A percentile compares a stretch with the other conserved stretches of the same genome.
Evolutionary conservation across 2,113 vertebrate species (phyloP).

Genomic region (Origma solitaria): DNA sequence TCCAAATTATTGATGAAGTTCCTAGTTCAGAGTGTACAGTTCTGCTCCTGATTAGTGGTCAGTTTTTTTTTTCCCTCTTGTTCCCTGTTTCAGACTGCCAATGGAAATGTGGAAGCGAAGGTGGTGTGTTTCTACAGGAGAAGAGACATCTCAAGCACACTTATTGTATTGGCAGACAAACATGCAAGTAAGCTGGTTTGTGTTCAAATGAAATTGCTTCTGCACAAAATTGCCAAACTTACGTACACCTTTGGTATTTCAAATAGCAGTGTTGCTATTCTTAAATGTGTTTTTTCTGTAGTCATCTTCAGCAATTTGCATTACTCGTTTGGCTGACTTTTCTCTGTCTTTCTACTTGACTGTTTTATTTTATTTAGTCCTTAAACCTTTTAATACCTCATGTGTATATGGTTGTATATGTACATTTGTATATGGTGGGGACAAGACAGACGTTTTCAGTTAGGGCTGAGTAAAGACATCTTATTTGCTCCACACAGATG

Average conservation of each 20-base stretch:
- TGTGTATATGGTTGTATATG: no score
- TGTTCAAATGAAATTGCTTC: not conserved
- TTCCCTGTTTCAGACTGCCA: constrained; percentile 87
- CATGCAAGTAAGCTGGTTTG: constrained; percentile 88
- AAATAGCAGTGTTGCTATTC: not conserved
- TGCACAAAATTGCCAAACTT: not conserved
- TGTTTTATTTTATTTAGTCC: not conserved
- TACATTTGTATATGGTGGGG: not conserved
- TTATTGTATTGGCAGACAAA: constrained; percentile 96
- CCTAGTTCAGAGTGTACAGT: not conserved
- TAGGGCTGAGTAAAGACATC: not conserved
- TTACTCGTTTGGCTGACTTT: not conserved
- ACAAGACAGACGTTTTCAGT: not conserved
- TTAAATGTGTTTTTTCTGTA: not conserved
- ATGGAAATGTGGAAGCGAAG: constrained; percentile 97
- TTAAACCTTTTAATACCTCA: not conserved
- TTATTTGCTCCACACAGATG: not conserved
- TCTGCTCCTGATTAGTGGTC: not conserved
- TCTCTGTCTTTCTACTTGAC: not conserved
- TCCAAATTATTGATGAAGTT: not conserved
- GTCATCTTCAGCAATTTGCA: not conserved
- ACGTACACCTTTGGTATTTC: not conserved
- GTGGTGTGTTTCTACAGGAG: constrained; percentile 98
- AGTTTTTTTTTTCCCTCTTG: not conserved
- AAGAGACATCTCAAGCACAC: constrained; percentile 93